Base-by-base conservation (phyloP, 35 echinoderm and acorn worm species). In the Strongylocentrotus purpuratus region DNA sequence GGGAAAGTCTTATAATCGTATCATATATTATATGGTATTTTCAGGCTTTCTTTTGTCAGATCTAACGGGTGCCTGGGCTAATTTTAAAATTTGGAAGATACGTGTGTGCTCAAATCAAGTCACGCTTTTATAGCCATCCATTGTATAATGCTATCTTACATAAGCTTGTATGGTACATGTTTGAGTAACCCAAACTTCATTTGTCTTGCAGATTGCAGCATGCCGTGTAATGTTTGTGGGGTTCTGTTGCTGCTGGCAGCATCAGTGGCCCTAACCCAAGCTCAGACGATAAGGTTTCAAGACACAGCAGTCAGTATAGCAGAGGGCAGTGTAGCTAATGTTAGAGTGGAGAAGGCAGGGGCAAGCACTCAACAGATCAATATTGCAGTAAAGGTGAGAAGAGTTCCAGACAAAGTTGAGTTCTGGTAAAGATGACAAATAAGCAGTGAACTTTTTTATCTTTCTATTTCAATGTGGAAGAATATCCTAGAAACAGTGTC, bases 331-430 rank as follows among this genome's bases (percentile, higher is more conserved):
- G 55, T 46, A 45, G 96, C 94, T 7, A 4, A 86, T 10, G 94
- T 97, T 12, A 92, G 88, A 48, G 88, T 97, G 50, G 86, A 95
- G 65, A 97, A 95, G 60, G 88, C 46, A 47, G 96, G 96, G 20
- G 31, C 58, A 28, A 95, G 86, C 31, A 32, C 88, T 6, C 32
- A 28, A 33, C 12, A n/a, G 20, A 89, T 97, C 11, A 86, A 41
- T 25, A 94, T 97, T 12, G 90, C 92, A 86, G 94, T 95, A 47
- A 46, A 86, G 96, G 96, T 97, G 94, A 60, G 94, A 35, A 48
- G 52, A 17, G 52, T 10, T 59, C 52, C 7, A 59, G 9, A 13
- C 52, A 11, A 59, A 59, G 52, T 59, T 85, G 70, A 20, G 17
- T 85, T 41, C 35, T 41, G 35, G 35, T 41, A 41, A 41, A 41